Percentiles rank a stretch among this genome's conserved stretches.
Evolutionary conservation across 2,888 invertebrate species (phyloP).

Genomic region (Elmis aenea): DNA sequence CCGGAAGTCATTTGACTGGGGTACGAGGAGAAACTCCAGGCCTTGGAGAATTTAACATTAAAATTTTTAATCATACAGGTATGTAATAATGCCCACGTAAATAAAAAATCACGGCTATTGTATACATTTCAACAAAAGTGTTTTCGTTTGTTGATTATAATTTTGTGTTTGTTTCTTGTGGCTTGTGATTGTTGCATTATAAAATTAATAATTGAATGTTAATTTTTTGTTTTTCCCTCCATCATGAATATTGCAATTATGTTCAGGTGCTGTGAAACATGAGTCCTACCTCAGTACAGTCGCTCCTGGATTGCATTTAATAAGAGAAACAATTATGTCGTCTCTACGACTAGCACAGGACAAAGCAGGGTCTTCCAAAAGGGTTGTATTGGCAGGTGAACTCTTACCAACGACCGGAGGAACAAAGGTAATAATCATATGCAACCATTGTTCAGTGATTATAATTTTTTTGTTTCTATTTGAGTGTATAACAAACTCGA

Average conservation of each 20-base stretch:
- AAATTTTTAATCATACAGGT: slow-evolving; percentile 48
- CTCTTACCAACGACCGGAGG: slow-evolving; percentile 46
- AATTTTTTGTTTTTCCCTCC: no score
- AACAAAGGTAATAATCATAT: slow-evolving; percentile 33
- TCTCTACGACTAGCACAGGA: slow-evolving; percentile 60
- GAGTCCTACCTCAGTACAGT: slow-evolving; percentile 70
- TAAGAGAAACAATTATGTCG: slow-evolving; percentile 71
- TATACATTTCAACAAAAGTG: slow-evolving; percentile 3
- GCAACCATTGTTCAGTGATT: not conserved
- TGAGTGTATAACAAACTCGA: not conserved
- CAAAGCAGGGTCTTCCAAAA: slow-evolving; percentile 49
- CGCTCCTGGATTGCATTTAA: slow-evolving; percentile 61
- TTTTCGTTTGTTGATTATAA: no score
- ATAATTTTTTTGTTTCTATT: slow-evolving; percentile 1
- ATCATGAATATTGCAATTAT: no score
- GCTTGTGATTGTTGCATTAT: no score
- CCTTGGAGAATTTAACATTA: slow-evolving; percentile 70
- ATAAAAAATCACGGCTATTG: not conserved
- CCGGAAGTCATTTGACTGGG: slow-evolving; percentile 54
- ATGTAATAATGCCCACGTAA: no score
- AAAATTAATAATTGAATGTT: no score
- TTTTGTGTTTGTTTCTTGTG: no score
- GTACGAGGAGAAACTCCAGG: slow-evolving; percentile 73
- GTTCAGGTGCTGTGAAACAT: slow-evolving; percentile 58
- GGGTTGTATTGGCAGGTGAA: slow-evolving; percentile 60